Base-by-base conservation (phyloP, 2,888 invertebrate species). In the Penaeus monodon region DNA sequence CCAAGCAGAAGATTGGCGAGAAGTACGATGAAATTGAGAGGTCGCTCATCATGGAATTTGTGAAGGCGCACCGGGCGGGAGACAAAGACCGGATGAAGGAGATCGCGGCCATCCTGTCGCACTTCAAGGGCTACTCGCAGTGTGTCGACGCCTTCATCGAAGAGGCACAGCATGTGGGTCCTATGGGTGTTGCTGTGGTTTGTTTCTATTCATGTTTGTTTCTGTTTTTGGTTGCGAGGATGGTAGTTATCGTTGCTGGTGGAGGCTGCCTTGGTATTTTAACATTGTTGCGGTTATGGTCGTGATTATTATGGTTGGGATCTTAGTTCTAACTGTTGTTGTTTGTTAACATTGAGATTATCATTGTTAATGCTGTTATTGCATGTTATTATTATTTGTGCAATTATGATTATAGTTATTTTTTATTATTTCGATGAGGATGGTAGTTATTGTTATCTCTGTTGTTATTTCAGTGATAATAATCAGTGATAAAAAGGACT, bases 61-160 rank as follows among this genome's bases (percentile, higher is more conserved):
- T 96, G 0, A 94, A 95, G 86, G 97, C 98, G 0, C 98, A 99
- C 92, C 95, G 95, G 90, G 95, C 95, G 89, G 96, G 96, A 90
- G 97, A 99, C 92, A 95, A 96, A 90, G 94, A 94, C 65, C 95
- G 96, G 91, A 99, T 99, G 99, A 98, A 97, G 91, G 96, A 97
- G 91, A 95, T 99, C 90, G 98, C 99, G 0, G 95, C 94, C 83
- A 96, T 99, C 78, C 94, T 99, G 91, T 96, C 97, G 0, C 97
- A 99, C 91, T 99, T 99, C 92, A 99, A 98, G 93, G 97, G 98
- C 2, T 99, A 99, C 92, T 96, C 97, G 0, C 97, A 98, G 91
- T 99, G 99, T 93, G 95, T 99, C 81, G 97, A 99, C 93, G 97
- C 98, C 0, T 99, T 97, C 92, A 99, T 99, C 91, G 98, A 98